Percentiles rank a stretch among this genome's conserved stretches.
phyloP scores from a whole-genome alignment of 2,113 vertebrate genomes.

The Mastomys natalensis region DNA sequence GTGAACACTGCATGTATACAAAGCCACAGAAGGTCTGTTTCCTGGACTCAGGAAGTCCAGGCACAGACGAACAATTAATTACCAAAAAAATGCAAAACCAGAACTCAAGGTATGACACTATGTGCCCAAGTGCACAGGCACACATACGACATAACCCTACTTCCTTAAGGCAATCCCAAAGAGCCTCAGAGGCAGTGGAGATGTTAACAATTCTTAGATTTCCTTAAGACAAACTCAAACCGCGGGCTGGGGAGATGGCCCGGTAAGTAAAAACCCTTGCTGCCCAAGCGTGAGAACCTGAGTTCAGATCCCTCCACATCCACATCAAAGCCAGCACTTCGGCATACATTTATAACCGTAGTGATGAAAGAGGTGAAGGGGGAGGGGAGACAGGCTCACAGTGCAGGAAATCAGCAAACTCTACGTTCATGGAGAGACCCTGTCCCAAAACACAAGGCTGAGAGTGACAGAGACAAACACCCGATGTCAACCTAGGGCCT shows the following conservation, averaged over 20 bases:
- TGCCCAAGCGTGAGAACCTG: neutral
- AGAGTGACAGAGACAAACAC: neutral
- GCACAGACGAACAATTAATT: neutral
- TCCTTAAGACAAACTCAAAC: neutral
- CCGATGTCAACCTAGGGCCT: neutral
- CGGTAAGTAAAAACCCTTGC: neutral
- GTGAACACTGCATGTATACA: neutral
- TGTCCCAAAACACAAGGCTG: neutral
- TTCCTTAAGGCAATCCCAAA: neutral
- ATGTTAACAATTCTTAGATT: neutral
- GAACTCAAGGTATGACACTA: neutral
- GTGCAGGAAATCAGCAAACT: neutral
- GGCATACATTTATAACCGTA: neutral
- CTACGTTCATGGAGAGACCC: neutral
- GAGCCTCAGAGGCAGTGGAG: neutral
- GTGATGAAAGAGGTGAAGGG: neutral
- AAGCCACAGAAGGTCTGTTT: neutral
- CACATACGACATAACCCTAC: neutral
- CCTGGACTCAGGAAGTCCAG: neutral
- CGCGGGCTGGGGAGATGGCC: neutral
- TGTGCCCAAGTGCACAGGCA: accelerated
- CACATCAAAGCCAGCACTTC: neutral
- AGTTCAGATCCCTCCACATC: neutral
- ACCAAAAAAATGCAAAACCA: neutral
- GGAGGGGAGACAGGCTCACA: neutral